Evolutionary conservation across 35 echinoderm and acorn worm genomes (phyloP).

Genomic region (Acanthaster planci): DNA sequence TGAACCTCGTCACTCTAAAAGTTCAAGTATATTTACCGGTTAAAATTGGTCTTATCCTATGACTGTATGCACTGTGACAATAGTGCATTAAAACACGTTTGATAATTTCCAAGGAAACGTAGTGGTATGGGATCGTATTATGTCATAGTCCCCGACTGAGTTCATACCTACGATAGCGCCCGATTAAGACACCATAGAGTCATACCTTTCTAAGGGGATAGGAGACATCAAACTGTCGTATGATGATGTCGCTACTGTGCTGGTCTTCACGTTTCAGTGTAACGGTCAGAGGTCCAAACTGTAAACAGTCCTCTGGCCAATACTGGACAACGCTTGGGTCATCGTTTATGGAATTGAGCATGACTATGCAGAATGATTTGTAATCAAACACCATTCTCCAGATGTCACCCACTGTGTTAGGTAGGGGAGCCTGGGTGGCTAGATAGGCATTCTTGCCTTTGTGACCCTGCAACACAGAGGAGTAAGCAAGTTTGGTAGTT

Average conservation of each 20-base stretch:
- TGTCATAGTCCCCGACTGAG: background rate
- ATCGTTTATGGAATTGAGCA: conserved; percentile 59
- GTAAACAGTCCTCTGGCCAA: background rate
- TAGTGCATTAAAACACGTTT: background rate
- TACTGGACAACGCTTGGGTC: background rate
- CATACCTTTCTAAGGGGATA: background rate
- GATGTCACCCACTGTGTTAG: conserved; percentile 69
- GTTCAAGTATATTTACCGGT: background rate
- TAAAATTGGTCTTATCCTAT: background rate
- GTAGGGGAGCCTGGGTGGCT: conserved; percentile 69
- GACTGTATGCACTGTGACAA: background rate
- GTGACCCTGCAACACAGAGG: background rate
- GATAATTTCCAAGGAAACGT: background rate
- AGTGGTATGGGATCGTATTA: background rate
- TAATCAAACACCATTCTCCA: conserved; percentile 81
- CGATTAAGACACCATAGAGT: background rate
- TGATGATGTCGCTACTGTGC: background rate
- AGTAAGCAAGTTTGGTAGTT: background rate
- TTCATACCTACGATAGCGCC: too few relatives aligned
- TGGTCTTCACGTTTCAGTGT: background rate
- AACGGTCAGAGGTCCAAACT: background rate
- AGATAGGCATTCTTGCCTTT: conserved; percentile 27
- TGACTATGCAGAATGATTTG: conserved; percentile 57
- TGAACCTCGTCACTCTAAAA: conserved; percentile 9
- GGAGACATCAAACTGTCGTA: background rate